Evolutionary conservation across 1,140 invertebrate species (phyloP).

Genomic region (Oedothorax gibbosus): DNA sequence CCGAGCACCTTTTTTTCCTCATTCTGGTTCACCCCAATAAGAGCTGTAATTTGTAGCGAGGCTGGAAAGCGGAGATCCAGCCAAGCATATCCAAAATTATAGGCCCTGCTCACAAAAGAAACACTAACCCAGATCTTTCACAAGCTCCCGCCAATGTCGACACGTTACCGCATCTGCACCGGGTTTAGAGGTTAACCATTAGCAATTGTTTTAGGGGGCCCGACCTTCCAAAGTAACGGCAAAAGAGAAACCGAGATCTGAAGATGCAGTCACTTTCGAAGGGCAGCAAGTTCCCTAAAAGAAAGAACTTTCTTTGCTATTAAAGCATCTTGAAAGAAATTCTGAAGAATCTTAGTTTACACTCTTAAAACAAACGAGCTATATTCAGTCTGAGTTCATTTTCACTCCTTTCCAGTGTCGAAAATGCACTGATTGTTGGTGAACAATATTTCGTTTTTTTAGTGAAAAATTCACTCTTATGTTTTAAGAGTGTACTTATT

Average conservation of each 20-base stretch:
- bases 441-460: no score
- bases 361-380: no score
- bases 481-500: no score
- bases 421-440: no score
- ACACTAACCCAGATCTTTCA: constrained; percentile 44
- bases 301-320: no score
- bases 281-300: no score
- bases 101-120: constrained; percentile 19
- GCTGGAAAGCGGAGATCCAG: constrained; percentile 1
- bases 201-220: constrained; percentile 10
- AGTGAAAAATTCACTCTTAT: no score
- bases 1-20: background rate
- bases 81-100: constrained; percentile 24
- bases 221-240: constrained; percentile 23
- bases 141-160: background rate
- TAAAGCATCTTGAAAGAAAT: no score
- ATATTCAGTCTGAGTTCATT: no score
- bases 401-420: no score
- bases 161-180: constrained; percentile 3
- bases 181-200: constrained; percentile 35
- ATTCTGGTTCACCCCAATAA: constrained; percentile 23
- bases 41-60: background rate
- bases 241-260: constrained; percentile 8
- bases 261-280: no score
- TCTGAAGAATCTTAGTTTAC: no score